Conservation (phyloP, 1,140 invertebrate species). For the Calosoma granatense region DNA sequence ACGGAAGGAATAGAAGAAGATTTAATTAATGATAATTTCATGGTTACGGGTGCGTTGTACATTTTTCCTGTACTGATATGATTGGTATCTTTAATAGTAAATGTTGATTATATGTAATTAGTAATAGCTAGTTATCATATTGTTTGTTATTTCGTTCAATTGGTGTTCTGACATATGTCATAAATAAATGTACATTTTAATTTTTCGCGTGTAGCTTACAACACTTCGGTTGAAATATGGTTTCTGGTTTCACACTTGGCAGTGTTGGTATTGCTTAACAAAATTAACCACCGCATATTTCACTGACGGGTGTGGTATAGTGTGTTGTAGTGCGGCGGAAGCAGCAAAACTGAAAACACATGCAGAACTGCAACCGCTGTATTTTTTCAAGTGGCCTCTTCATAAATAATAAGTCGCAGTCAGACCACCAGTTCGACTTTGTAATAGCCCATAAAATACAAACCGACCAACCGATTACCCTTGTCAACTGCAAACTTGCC, state of each 20-base stretch:
- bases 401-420: constrained; percentile 2
- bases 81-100: no score
- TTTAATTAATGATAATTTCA: background rate
- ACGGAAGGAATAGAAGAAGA: background rate
- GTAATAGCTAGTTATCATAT: no score
- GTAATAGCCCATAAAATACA: constrained; percentile 3
- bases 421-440: background rate
- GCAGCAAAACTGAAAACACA: background rate
- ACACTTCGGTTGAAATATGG: no score
- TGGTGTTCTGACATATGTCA: no score
- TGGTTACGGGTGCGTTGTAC: background rate
- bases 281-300: background rate
- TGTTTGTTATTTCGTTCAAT: no score
- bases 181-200: no score
- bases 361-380: background rate
- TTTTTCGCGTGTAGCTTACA: no score
- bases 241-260: background rate
- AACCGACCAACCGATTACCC: background rate
- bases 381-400: constrained; percentile 4
- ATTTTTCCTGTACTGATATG: no score
- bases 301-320: background rate
- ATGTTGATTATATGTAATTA: no score
- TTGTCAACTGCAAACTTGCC: background rate
- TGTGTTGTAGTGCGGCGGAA: no score
- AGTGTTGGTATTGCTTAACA: background rate